phyloP scores from a whole-genome alignment of 2,797 vertebrate species.

The Phoxinus dragarum region DNA sequence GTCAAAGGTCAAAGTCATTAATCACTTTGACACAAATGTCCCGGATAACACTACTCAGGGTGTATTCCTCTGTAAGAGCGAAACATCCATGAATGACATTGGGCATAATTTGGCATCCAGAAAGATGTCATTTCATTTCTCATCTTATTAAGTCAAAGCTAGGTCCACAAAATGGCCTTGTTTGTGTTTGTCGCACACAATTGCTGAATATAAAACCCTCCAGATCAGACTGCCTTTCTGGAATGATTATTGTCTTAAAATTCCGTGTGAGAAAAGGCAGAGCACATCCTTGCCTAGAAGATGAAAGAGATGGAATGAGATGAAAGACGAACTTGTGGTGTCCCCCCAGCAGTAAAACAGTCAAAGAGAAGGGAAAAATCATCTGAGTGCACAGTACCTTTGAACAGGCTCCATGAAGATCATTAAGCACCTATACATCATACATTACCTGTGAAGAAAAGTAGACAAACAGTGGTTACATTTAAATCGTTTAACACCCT shows the following conservation, averaged over 20 bases:
- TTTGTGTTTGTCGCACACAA: constrained; percentile 16
- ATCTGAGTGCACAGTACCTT: constrained; percentile 14
- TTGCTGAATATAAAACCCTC: neutral
- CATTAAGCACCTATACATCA: constrained; percentile 43
- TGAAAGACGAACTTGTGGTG: constrained; percentile 31
- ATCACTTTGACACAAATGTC: too few species aligned
- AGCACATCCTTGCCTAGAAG: neutral
- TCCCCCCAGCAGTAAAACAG: constrained; percentile 16
- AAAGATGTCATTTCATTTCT: constrained; percentile 4
- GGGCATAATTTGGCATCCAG: constrained; percentile 8
- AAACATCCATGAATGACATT: neutral
- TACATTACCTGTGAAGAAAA: constrained; percentile 57
- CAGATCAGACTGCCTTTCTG: constrained; percentile 13
- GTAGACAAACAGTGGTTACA: constrained; percentile 13
- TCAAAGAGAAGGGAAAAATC: neutral
- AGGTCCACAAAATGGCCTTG: neutral
- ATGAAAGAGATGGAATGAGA: constrained; percentile 26
- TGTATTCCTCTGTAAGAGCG: constrained; percentile 3
- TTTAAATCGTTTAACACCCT: neutral
- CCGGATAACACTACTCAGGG: too few species aligned
- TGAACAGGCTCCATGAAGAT: neutral
- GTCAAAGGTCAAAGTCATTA: too few species aligned
- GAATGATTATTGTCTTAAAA: constrained; percentile 14
- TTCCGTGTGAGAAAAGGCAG: neutral
- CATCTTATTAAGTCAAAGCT: constrained; percentile 4